phyloP scores from a whole-genome alignment of 92 coral and sea anemone genomes.

The Umimayanthus chanpuru region DNA sequence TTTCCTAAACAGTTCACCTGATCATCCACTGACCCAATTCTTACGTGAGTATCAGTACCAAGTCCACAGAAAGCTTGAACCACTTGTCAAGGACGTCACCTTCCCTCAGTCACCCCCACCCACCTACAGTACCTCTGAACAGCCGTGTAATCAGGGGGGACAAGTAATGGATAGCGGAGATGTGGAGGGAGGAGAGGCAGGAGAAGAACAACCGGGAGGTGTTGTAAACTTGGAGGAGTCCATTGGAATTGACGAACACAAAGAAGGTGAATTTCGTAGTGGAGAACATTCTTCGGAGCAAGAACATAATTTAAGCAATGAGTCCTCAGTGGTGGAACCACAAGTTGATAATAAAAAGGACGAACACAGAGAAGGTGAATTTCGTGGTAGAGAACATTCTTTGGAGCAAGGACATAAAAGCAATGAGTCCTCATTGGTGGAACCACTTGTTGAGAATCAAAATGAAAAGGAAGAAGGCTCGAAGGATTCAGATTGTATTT shows the following conservation, averaged over 20 bases:
- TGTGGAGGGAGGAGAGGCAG: not conserved
- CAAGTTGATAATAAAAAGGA: no score
- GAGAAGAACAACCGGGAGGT: not conserved
- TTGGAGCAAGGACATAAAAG: no score
- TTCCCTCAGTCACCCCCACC: slow-evolving; percentile 43
- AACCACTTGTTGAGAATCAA: not conserved
- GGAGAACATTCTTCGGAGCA: not conserved
- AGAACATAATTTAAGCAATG: no score
- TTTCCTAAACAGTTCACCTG: slow-evolving; percentile 66
- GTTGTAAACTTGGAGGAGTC: not conserved
- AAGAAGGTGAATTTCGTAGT: not conserved
- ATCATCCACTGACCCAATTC: slow-evolving; percentile 92
- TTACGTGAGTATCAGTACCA: slow-evolving; percentile 88
- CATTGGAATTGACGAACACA: not conserved
- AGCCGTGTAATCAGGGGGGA: not conserved
- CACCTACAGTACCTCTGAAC: slow-evolving; percentile 1
- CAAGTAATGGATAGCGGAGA: not conserved
- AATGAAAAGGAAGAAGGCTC: not conserved
- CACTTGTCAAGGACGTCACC: slow-evolving; percentile 77
- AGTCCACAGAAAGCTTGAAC: slow-evolving; percentile 79
- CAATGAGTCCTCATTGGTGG: not conserved
- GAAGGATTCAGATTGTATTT: not conserved
- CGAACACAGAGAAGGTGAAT: no score
- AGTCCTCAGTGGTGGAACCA: no score
- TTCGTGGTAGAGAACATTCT: no score